Conservation (phyloP, 2,888 invertebrate genomes). For the Drosophila pseudotakahashii region DNA sequence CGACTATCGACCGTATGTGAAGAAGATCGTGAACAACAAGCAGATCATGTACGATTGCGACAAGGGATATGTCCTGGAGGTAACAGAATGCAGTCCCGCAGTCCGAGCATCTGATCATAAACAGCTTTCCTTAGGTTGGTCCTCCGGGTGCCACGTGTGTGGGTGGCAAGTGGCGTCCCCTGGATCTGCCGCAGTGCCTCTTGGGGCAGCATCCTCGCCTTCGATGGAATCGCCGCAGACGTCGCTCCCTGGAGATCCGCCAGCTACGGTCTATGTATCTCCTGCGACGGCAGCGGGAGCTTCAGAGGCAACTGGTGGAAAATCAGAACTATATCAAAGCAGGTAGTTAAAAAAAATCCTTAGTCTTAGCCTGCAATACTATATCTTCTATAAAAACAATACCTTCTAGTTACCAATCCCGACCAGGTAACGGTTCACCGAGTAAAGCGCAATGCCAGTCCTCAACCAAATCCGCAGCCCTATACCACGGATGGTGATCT, state of each 20-base stretch:
- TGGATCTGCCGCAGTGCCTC: slow-evolving; percentile 92
- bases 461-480: slow-evolving; percentile 53
- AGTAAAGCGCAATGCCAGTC: slow-evolving; percentile 45
- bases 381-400: not conserved
- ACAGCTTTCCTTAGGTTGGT: slow-evolving; percentile 86
- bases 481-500: slow-evolving; percentile 72
- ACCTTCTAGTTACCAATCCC: not conserved
- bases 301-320: slow-evolving; percentile 64
- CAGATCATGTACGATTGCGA: slow-evolving; percentile 98
- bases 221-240: slow-evolving; percentile 89
- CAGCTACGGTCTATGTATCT: slow-evolving; percentile 80
- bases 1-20: slow-evolving; percentile 96
- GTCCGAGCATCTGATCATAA: too few relatives aligned
- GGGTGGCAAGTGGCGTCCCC: slow-evolving; percentile 96
- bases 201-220: slow-evolving; percentile 94
- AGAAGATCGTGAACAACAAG: slow-evolving; percentile 93
- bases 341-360: slow-evolving; percentile 32
- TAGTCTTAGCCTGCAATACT: not conserved
- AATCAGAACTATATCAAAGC: slow-evolving; percentile 22
- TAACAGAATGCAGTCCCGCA: too few relatives aligned
- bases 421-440: slow-evolving; percentile 23
- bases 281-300: slow-evolving; percentile 71
- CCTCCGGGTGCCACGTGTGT: slow-evolving; percentile 97
- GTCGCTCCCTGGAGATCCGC: slow-evolving; percentile 85
- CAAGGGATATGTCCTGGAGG: slow-evolving; percentile 92